Conservation (phyloP, 2,797 vertebrate genomes). For the Vipera latastei region DNA sequence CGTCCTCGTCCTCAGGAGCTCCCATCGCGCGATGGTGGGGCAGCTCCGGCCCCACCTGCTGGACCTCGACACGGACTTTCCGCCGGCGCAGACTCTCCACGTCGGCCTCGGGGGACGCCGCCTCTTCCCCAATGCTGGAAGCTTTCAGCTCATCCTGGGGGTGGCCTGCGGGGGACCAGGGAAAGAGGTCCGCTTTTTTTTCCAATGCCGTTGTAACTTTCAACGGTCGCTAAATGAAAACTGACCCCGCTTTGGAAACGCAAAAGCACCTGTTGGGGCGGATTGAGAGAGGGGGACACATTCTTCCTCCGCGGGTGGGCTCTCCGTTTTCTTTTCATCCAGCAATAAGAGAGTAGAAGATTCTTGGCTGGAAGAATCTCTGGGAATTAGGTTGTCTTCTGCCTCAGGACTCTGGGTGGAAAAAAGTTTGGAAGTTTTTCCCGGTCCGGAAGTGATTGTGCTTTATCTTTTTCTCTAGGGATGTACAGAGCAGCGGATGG, state of each 20-base stretch:
- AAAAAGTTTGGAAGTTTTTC: not conserved
- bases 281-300: not conserved
- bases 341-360: not conserved
- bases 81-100: conserved; percentile 61
- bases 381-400: not conserved
- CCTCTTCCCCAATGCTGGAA: conserved; percentile 55
- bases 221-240: too few species aligned
- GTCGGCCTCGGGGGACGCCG: conserved; percentile 5
- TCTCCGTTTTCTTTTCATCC: not conserved
- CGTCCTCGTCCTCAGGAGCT: not conserved
- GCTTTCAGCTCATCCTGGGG: fast-evolving
- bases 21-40: fast-evolving
- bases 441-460: not conserved
- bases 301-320: not conserved
- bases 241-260: too few species aligned
- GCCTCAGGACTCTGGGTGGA: not conserved
- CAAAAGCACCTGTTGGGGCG: not conserved
- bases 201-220: too few species aligned
- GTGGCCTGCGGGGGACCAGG: not conserved
- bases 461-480: not conserved
- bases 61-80: not conserved
- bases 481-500: not conserved
- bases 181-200: not conserved
- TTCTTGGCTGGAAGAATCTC: not conserved
- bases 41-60: fast-evolving